Base-by-base conservation (phyloP, 1,140 invertebrate species). In the Arctopsyche grandis region DNA sequence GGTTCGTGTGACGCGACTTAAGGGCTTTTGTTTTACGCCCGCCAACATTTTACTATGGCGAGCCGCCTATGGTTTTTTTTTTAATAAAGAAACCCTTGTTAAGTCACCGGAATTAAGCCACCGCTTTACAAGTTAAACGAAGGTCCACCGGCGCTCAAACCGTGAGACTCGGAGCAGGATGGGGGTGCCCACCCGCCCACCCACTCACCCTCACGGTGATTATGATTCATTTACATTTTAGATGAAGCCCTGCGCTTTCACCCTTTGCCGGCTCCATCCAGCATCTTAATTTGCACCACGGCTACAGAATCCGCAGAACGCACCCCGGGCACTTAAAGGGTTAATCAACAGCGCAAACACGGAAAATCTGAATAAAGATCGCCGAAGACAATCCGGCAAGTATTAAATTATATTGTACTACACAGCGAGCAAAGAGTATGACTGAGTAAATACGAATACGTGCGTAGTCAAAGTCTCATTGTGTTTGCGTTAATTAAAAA, bases 141-240 rank as follows among this genome's bases (percentile, higher is more conserved):
- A 66, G 60, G 21, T 16, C 16, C 48, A 14, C 48, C 48, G 12
- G 4, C 29, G 3, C 48, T 3, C 29, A 26, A 29, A 60, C 12
- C 46, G 63, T 24, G 63, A 12, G 22, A n/a, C 52, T 1, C 63
- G 63, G 63, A 5, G 21, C 29, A n/a, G n/a, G n/a, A n/a, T n/a
- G n/a, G n/a, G n/a, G n/a, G n/a, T n/a, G n/a, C 29, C 29, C 29
- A 38, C 48, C 16, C 3, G 1, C 48, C 48, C 48, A 14, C 7
- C 1, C 48, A 16, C 29, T 38, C 63, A 58, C 12, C 60, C 63
- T 58, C 38, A 38, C 58, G 75, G 77, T 80, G 3, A 52, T 52
- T 77, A 80, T 78, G 79, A 78, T 79, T 48, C 77, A 81, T 81
- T 81, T 77, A 77, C 74, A 79, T 81, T 81, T 79, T 77, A 79